Evolutionary conservation across 2,113 vertebrate species (phyloP), one percentile per base, ranked within the genome.

Genomic region (Pomatorhinus ruficollis): DNA sequence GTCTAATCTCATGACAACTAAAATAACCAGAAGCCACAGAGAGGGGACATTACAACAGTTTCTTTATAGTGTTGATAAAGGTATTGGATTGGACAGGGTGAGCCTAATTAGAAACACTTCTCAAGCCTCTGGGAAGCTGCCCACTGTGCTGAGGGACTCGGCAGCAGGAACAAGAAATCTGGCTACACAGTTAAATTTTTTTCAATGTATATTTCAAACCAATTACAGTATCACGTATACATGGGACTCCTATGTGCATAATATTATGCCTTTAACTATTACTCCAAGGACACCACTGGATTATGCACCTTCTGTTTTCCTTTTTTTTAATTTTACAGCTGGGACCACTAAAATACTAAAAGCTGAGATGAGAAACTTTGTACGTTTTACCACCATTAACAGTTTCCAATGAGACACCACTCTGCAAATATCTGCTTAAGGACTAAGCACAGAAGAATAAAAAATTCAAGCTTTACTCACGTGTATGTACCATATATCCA

Each of bases 261-360:
- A 97, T 94, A 97, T 91, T 95, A 95, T 53, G 72, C 92, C 89
- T 97, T 97, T 87, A 96, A 95, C 91, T 96, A 94, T 90, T 96
- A 97, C 92, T 97, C 95, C 95, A 87, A 96, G 91, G 95, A 96
- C 82, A 93, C 71, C 65, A 47, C 70, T 88, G 88, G 87, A 97
- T 97, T 97, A 98, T 75, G 76, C 60, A 95, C 83, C 89, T 97
- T 97, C 93, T 97, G 94, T 94, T 97, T 97, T 92, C 72, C 76
- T 92, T 89, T 97, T 91, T 97, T 97, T 97, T 66, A 95, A 95
- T 96, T 96, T 96, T 96, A 95, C 95, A 97, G 86, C 90, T 95
- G 91, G 92, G 94, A 96, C 95, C 84, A 86, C 80, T 97, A 97
- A 97, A 98, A 95, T 95, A 86, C 92, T 95, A 97, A 97, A 97